Conservation (phyloP, 1,140 invertebrate genomes). For the Caerostris darwini region DNA sequence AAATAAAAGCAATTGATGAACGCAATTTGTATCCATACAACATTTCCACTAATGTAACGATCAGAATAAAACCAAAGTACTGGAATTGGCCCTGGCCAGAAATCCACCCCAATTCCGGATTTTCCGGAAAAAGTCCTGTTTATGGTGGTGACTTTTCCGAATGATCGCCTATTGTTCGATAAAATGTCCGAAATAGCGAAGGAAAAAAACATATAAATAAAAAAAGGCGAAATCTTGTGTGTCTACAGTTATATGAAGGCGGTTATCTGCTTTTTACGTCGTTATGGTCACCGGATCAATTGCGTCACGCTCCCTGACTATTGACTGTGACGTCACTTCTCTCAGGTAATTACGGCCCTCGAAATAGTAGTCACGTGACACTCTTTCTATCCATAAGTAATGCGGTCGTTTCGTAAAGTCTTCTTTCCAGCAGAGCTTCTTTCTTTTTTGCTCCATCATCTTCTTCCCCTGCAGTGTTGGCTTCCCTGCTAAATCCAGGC, state of each 20-base stretch:
- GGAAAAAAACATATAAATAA: background rate
- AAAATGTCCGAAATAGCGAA: conserved; percentile 12
- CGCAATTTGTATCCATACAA: background rate
- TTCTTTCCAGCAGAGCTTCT: background rate
- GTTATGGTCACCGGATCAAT: conserved; percentile 43
- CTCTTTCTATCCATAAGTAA: conserved; percentile 67
- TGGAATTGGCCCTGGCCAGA: background rate
- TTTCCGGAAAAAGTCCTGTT: conserved; percentile 28
- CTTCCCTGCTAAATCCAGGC: background rate
- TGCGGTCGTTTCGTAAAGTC: conserved; percentile 19
- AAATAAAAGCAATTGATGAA: background rate
- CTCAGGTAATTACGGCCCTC: conserved; percentile 58
- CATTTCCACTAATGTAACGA: background rate
- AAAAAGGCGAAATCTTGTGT: background rate
- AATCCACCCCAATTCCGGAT: conserved; percentile 12
- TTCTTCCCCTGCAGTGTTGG: background rate
- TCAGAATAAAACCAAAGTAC: background rate
- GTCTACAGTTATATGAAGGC: background rate
- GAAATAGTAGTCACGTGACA: conserved; percentile 64
- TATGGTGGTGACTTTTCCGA: conserved; percentile 12
- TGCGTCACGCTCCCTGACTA: conserved; percentile 61
- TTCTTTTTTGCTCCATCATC: background rate
- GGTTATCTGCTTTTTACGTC: conserved; percentile 64
- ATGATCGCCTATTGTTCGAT: conserved; percentile 44
- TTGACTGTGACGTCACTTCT: conserved; percentile 64